Percentiles rank a stretch among this genome's conserved stretches.
phyloP scores from a whole-genome alignment of 2,797 vertebrate species.

The Momotus momota region DNA sequence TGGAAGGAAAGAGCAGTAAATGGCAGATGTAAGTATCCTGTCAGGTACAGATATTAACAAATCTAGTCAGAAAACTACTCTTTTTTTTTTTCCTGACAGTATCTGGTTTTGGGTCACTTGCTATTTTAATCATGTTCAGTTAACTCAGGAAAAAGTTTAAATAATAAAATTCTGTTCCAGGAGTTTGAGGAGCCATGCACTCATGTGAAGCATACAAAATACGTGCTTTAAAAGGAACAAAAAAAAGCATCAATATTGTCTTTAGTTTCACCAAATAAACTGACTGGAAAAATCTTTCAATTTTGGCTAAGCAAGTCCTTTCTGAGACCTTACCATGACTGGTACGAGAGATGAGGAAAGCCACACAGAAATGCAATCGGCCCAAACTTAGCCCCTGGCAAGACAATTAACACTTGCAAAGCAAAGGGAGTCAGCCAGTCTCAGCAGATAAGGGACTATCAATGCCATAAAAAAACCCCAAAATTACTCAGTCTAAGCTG shows the following conservation, averaged over 20 bases:
- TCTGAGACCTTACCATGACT: neutral
- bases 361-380: neutral
- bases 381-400: neutral
- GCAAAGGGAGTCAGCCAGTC: neutral
- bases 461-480: neutral
- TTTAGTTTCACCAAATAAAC: neutral
- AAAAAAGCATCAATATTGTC: neutral
- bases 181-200: neutral
- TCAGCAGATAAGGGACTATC: rapidly evolving
- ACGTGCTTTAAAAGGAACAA: rapidly evolving
- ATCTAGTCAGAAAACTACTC: neutral
- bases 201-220: neutral
- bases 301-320: neutral
- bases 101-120: neutral
- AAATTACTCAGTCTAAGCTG: neutral
- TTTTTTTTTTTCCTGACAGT: neutral
- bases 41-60: neutral
- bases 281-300: neutral
- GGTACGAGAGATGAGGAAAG: neutral
- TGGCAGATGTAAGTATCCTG: neutral
- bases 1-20: neutral
- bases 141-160: neutral
- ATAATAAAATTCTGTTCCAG: neutral
- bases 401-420: neutral
- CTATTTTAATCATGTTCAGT: neutral